Evolutionary conservation across 1,140 invertebrate species (phyloP), one percentile per base, ranked within the genome.

Genomic region (Metopolophium dirhodum): DNA sequence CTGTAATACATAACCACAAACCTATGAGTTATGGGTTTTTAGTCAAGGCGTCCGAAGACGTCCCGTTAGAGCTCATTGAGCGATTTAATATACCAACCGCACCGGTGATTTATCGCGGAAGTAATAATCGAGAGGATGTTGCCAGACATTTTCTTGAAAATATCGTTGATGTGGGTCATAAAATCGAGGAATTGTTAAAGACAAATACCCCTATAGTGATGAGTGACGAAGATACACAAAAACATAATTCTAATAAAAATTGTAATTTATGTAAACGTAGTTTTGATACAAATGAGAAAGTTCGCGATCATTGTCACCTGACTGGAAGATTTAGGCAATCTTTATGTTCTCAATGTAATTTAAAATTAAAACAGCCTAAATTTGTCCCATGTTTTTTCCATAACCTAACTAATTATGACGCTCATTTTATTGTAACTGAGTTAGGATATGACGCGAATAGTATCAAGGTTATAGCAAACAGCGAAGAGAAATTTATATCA

Each of bases 311-410:
- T 26, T 35, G 57, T 57, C 88, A 90, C 57, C 37, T 61, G 23
- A 26, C 26, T 0, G 54, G 89, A 0, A 45, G 30, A 90, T 90
- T 41, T 20, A 45, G 91, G 18, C 83, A 61, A 7, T 22, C 54
- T 0, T 54, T 86, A 41, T 51, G 68, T 26, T 23, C 0, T 14
- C 14, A 35, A 51, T 94, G 90, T 68, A 94, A 94, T 86, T 0
- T 94, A 11, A 57, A 90, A 35, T 11, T 37, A 23, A 0, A 49
- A 35, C 23, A 11, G 0, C 47, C 49, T 0, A 51, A 37, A 23
- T 94, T 90, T 45, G 8, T 94, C 2, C 91, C 94, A 14, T 35
- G 87, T 23, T 45, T 90, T n/a, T 37, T 94, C 6, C 90, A 94
- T 22, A 92, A 94, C 20, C 18, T 86, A 9, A 26, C 51, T 18